phyloP scores from a whole-genome alignment of 2,888 invertebrate species.

The Philhelius pedissequus region DNA sequence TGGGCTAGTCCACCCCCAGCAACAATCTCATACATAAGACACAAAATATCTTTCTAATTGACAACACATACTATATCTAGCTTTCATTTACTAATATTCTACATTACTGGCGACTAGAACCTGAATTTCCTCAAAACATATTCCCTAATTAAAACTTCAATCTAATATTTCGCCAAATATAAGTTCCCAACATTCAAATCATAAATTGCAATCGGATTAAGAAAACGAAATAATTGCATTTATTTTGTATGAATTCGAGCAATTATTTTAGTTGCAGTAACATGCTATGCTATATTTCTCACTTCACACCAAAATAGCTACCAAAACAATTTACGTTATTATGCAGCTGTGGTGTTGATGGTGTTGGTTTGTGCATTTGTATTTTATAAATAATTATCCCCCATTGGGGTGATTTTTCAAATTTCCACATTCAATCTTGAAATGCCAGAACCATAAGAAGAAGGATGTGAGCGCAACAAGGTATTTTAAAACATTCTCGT shows the following conservation, averaged over 20 bases:
- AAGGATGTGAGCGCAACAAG: constrained; percentile 4
- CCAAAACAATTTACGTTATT: neutral
- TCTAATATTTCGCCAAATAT: neutral
- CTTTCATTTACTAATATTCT: too few species aligned
- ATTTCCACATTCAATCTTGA: constrained; percentile 55
- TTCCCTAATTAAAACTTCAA: neutral
- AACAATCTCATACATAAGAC: too few species aligned
- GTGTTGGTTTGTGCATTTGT: constrained; percentile 41
- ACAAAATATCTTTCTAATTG: too few species aligned
- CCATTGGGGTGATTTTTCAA: constrained; percentile 63
- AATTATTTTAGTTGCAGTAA: constrained; percentile 2
- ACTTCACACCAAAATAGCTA: neutral
- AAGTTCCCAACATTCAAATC: neutral
- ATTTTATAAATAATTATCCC: constrained; percentile 59
- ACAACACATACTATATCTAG: too few species aligned
- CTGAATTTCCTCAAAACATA: neutral
- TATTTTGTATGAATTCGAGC: constrained; percentile 1
- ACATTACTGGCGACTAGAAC: too few species aligned
- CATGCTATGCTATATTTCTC: neutral
- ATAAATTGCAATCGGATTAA: constrained; percentile 3
- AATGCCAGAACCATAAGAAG: neutral
- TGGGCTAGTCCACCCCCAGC: too few species aligned
- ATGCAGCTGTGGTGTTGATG: too few species aligned
- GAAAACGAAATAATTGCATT: neutral
- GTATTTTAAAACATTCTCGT: constrained; percentile 14